Evolutionary conservation across 2,888 invertebrate species (phyloP).

Genomic region (Leucophora obtusa): DNA sequence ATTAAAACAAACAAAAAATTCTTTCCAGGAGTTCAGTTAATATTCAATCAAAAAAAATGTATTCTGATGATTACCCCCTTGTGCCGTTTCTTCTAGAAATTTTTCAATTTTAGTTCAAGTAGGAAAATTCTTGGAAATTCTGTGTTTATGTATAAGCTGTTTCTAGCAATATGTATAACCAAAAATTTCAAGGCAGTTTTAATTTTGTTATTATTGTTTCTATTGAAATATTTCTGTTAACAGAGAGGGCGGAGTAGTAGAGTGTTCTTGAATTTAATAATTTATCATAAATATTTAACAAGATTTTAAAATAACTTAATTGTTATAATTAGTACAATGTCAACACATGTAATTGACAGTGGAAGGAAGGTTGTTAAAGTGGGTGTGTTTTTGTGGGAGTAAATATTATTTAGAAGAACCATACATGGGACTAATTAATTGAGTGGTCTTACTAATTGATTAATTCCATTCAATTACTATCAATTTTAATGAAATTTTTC

Average conservation of each 20-base stretch:
- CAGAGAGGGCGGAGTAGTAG: neutral
- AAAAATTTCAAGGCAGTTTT: too few species aligned
- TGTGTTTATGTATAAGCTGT: too few species aligned
- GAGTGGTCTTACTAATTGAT: too few species aligned
- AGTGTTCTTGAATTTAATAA: neutral
- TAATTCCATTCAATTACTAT: too few species aligned
- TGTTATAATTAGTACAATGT: slow-evolving; percentile 52
- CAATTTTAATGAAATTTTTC: too few species aligned
- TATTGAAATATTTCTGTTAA: neutral
- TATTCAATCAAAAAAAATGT: neutral
- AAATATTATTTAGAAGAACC: too few species aligned
- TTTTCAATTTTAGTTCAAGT: neutral
- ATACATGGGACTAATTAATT: too few species aligned
- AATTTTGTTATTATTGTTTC: neutral
- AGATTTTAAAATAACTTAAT: slow-evolving; percentile 46
- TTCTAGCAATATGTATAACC: too few species aligned
- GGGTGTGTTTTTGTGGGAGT: too few species aligned
- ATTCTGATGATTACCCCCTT: neutral
- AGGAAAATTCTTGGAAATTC: neutral
- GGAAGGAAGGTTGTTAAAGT: neutral
- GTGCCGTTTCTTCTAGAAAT: neutral
- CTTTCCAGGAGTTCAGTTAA: neutral
- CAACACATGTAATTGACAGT: slow-evolving; percentile 49
- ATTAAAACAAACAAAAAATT: neutral
- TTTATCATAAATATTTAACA: slow-evolving; percentile 45